A percentile compares a stretch with the other conserved stretches of the same genome.
Conservation (phyloP, 92 coral and sea anemone genomes). For the Ricordea florida region DNA sequence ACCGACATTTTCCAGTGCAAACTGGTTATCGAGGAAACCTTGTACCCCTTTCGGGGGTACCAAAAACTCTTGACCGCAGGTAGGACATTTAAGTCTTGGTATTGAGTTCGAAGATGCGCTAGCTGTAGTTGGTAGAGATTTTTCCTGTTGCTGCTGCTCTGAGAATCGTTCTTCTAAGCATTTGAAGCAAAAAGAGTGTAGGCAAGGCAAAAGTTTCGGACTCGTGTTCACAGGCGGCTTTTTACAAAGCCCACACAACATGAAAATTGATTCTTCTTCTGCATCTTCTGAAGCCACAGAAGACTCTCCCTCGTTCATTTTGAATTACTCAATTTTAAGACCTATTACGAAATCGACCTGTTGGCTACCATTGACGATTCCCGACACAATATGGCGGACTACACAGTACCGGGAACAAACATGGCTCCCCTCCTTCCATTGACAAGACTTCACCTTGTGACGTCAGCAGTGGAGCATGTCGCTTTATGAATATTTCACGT, state of each 20-base stretch:
- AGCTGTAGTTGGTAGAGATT: slow-evolving; percentile 52
- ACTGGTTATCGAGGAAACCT: slow-evolving; percentile 96
- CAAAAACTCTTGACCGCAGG: slow-evolving; percentile 97
- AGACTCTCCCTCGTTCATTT: slow-evolving; percentile 82
- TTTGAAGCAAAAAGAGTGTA: slow-evolving; percentile 90
- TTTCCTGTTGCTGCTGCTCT: slow-evolving; percentile 78
- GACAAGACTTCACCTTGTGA: slow-evolving; percentile 62
- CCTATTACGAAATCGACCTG: no score
- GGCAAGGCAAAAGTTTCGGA: slow-evolving; percentile 96
- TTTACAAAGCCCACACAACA: slow-evolving; percentile 85
- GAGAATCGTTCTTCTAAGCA: slow-evolving; percentile 82
- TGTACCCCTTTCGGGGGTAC: slow-evolving; percentile 90
- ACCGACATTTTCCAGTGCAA: slow-evolving; percentile 83
- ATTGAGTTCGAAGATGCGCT: slow-evolving; percentile 45
- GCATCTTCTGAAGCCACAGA: slow-evolving; percentile 36
- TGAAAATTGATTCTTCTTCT: slow-evolving; percentile 77
- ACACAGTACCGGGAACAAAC: no score
- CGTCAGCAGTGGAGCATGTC: slow-evolving; percentile 71
- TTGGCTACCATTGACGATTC: background rate
- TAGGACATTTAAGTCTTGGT: slow-evolving; percentile 93
- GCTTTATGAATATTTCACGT: slow-evolving; percentile 67
- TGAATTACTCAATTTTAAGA: no score
- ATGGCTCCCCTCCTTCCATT: slow-evolving; percentile 51
- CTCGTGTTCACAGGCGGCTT: slow-evolving; percentile 75
- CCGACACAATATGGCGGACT: slow-evolving; percentile 84